Conservation (phyloP, 2,888 invertebrate genomes). For the Morinoia aosen region DNA sequence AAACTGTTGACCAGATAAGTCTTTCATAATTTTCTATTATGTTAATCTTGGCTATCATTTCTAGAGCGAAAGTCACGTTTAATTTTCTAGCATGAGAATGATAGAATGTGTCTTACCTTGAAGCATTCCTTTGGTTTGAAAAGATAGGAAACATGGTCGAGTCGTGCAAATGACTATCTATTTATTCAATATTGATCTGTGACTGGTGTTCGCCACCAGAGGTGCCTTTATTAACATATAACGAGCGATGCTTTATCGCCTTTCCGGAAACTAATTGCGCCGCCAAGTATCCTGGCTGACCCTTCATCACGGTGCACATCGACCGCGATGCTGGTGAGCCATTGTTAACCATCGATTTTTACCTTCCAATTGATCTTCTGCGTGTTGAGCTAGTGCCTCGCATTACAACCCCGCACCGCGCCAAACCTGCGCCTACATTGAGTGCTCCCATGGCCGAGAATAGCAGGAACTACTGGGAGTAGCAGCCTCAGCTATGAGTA, state of each 20-base stretch:
- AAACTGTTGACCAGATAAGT: background rate
- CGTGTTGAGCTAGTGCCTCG: background rate
- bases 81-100: background rate
- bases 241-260: background rate
- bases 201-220: background rate
- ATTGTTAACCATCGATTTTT: conserved; percentile 16
- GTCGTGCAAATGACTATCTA: background rate
- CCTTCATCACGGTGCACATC: background rate
- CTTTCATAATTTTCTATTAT: background rate
- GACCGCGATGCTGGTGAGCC: background rate
- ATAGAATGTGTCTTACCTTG: too few relatives aligned
- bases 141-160: background rate
- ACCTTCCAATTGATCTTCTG: background rate
- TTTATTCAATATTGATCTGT: background rate
- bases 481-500: background rate
- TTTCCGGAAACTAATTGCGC: background rate
- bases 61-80: background rate
- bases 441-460: background rate
- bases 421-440: background rate
- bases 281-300: background rate
- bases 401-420: background rate
- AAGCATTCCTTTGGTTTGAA: background rate
- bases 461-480: background rate
- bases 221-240: background rate
- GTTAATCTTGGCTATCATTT: background rate